Percentiles rank a stretch among this genome's conserved stretches.
These are phyloP conservation scores for Paracentrotus lividus DNA, from an alignment of 53 echinoderm and acorn worm genomes.

Conservation along the genomic window DNA sequence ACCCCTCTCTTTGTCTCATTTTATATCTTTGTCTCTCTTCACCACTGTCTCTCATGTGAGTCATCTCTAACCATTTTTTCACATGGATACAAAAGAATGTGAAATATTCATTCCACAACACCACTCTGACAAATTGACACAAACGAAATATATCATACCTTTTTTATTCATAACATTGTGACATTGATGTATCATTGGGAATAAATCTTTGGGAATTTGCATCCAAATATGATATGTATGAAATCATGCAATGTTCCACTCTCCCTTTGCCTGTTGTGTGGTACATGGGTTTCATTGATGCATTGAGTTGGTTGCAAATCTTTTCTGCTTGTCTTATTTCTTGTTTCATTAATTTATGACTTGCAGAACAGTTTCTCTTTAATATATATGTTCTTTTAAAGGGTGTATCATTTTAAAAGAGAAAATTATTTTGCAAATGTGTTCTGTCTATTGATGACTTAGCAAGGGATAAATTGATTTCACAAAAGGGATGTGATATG, in stretches of 20 bases:
- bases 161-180: conserved; percentile 57
- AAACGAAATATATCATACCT: conserved; percentile 34
- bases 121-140: conserved; percentile 55
- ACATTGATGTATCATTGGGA: conserved; percentile 49
- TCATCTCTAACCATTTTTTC: conserved; percentile 8
- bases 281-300: background rate
- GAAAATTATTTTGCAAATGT: background rate
- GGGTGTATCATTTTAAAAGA: background rate
- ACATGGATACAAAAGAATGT: conserved; percentile 31
- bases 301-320: background rate
- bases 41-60: conserved; percentile 2
- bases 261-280: background rate
- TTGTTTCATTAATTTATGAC: background rate
- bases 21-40: background rate
- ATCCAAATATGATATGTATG: conserved; percentile 35
- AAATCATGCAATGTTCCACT: background rate
- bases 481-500: background rate
- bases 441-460: background rate
- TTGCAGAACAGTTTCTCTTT: background rate
- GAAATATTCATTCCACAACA: conserved; percentile 42
- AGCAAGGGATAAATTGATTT: background rate
- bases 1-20: background rate
- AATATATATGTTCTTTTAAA: no score
- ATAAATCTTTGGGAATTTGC: conserved; percentile 21
- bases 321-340: background rate